A percentile compares a stretch with the other conserved stretches of the same genome.
Evolutionary conservation across 2,113 vertebrate species (phyloP).

Genomic region (Lucifuga dentata): DNA sequence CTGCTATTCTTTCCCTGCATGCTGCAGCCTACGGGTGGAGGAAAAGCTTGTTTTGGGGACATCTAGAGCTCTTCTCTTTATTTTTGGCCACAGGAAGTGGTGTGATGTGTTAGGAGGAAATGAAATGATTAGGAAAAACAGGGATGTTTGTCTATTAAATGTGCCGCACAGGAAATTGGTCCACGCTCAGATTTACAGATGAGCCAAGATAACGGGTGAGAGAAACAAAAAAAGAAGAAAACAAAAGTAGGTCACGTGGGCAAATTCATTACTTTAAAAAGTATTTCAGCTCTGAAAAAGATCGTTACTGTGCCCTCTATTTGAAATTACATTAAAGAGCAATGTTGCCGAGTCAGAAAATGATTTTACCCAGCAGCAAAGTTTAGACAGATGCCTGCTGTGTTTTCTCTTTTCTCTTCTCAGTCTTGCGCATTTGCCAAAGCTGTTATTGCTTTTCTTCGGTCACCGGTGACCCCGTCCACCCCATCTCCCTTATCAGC

Average conservation of each 20-base stretch:
- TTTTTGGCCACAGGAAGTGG: slow-evolving; percentile 69
- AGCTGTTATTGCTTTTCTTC: slow-evolving; percentile 38
- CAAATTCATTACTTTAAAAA: not conserved
- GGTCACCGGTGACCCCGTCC: slow-evolving; percentile 62
- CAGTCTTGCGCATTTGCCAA: slow-evolving; percentile 49
- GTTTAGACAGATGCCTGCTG: not conserved
- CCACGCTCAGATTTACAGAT: slow-evolving; percentile 20
- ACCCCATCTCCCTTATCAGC: slow-evolving; percentile 79
- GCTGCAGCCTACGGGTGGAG: not conserved
- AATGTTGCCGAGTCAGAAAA: not conserved
- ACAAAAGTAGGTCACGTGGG: not conserved
- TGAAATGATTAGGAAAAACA: slow-evolving; percentile 57
- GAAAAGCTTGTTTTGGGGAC: not conserved
- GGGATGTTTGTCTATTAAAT: slow-evolving; percentile 68
- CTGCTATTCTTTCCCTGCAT: not conserved
- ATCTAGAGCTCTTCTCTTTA: slow-evolving; percentile 40
- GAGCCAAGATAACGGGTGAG: not conserved
- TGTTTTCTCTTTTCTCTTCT: slow-evolving; percentile 36
- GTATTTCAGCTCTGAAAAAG: too few species aligned
- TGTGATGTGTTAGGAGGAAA: slow-evolving; percentile 75
- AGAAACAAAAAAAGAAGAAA: not conserved
- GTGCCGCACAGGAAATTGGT: slow-evolving; percentile 70
- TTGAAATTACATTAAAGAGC: not conserved
- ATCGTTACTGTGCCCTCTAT: not conserved
- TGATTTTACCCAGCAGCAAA: slow-evolving; percentile 11